A percentile compares a stretch with the other conserved stretches of the same genome.
Conservation (phyloP, 2,113 vertebrate genomes). For the Smithornis capensis region DNA sequence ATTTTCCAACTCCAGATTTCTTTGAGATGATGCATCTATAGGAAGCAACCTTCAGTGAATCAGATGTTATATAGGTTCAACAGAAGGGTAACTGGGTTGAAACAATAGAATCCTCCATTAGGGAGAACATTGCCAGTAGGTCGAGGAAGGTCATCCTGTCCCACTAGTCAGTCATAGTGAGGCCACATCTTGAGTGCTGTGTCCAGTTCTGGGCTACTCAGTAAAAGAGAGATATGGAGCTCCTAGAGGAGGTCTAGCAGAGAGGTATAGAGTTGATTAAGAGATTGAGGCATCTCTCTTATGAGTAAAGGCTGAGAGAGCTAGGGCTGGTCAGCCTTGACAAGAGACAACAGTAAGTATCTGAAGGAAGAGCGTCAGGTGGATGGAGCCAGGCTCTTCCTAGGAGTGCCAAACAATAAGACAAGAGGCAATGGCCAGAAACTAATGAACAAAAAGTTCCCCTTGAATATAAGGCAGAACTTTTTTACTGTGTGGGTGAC, state of each 20-base stretch:
- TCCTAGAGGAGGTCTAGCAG: not conserved
- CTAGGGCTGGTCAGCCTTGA: not conserved
- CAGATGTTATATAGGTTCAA: not conserved
- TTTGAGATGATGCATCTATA: not conserved
- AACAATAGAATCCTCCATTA: not conserved
- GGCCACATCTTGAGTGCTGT: not conserved
- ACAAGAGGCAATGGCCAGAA: not conserved
- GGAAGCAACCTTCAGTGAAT: constrained; percentile 7
- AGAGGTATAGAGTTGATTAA: not conserved
- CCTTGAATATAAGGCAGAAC: not conserved
- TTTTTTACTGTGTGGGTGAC: not conserved
- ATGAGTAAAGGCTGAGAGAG: not conserved
- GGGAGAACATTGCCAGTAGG: not conserved
- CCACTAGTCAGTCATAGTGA: not conserved
- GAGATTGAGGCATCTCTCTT: not conserved
- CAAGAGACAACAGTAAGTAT: not conserved
- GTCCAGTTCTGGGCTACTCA: not conserved
- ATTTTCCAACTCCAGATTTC: not conserved
- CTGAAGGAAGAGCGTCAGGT: not conserved
- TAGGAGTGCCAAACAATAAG: not conserved
- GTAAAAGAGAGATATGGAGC: not conserved
- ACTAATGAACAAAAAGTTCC: not conserved
- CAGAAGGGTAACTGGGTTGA: not conserved
- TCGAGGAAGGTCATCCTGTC: not conserved
- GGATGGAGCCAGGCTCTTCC: not conserved